Conservation (phyloP, 2,888 invertebrate genomes). For the Zygogramma bicolorata region DNA sequence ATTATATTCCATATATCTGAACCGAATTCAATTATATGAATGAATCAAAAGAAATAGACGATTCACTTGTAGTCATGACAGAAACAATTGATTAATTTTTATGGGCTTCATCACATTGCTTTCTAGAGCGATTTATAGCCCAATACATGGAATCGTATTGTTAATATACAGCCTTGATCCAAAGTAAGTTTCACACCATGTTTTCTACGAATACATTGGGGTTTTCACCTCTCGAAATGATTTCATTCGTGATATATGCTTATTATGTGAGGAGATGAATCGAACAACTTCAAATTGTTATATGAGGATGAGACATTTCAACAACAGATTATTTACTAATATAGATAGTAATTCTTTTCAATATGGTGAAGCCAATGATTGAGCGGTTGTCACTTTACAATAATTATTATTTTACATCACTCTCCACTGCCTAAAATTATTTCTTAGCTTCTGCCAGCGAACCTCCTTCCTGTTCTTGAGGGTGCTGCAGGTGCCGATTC, state of each 20-base stretch:
- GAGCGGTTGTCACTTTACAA: neutral
- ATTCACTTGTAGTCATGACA: neutral
- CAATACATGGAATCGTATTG: neutral
- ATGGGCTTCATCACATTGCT: neutral
- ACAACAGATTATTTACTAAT: too few species aligned
- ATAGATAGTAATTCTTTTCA: neutral
- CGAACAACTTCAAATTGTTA: neutral
- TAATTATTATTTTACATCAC: constrained; percentile 20
- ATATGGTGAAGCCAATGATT: neutral
- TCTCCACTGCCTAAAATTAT: constrained; percentile 15
- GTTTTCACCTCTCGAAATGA: neutral
- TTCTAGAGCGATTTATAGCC: neutral
- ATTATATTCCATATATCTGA: too few species aligned
- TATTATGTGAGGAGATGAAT: neutral
- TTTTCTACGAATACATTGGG: neutral
- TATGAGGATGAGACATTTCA: too few species aligned
- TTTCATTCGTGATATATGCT: too few species aligned
- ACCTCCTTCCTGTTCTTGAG: constrained; percentile 61
- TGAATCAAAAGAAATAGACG: too few species aligned
- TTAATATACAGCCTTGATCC: neutral
- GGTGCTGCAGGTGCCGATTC: constrained; percentile 52
- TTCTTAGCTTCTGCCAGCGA: constrained; percentile 59
- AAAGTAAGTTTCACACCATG: neutral
- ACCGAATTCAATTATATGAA: too few species aligned
- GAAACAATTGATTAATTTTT: neutral